Percentiles rank a stretch among this genome's conserved stretches.
These are phyloP conservation scores for Nesidiocoris tenuis DNA, from an alignment of 2,888 invertebrate genomes.

Conservation along the genomic window DNA sequence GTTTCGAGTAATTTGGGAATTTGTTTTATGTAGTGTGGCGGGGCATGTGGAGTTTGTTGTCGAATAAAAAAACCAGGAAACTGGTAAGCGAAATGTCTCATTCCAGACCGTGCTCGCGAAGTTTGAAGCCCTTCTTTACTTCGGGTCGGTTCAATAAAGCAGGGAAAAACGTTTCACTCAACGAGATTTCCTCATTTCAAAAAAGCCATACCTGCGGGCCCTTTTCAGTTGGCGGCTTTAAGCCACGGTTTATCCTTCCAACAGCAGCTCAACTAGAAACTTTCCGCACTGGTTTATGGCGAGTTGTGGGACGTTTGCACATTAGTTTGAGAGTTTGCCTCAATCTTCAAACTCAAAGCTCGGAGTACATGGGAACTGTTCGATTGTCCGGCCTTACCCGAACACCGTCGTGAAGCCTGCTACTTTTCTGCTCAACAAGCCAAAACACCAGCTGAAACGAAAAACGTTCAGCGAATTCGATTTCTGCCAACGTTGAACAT, in stretches of 20 bases:
- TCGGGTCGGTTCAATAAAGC: not conserved
- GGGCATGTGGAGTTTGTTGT: too few relatives aligned
- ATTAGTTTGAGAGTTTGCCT: not conserved
- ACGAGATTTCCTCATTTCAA: not conserved
- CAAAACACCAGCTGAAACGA: too few relatives aligned
- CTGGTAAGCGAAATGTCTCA: not conserved
- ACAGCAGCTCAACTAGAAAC: not conserved
- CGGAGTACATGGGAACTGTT: not conserved
- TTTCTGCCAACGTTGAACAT: not conserved
- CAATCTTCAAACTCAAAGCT: not conserved
- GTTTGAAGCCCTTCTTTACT: not conserved
- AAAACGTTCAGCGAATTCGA: not conserved
- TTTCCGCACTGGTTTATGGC: not conserved
- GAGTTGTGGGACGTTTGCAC: not conserved
- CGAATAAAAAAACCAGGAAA: not conserved
- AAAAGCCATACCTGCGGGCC: not conserved
- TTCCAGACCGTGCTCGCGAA: not conserved
- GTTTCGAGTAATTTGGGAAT: too few relatives aligned
- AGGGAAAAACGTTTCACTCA: not conserved
- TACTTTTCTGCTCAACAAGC: too few relatives aligned
- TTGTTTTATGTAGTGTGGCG: too few relatives aligned
- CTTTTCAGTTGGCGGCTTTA: not conserved
- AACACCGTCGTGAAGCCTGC: too few relatives aligned
- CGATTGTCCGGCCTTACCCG: not conserved
- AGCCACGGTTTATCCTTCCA: not conserved